A percentile compares a stretch with the other conserved stretches of the same genome.
phyloP scores from a whole-genome alignment of 2,797 vertebrate genomes.

The Cetoscarus ocellatus region DNA sequence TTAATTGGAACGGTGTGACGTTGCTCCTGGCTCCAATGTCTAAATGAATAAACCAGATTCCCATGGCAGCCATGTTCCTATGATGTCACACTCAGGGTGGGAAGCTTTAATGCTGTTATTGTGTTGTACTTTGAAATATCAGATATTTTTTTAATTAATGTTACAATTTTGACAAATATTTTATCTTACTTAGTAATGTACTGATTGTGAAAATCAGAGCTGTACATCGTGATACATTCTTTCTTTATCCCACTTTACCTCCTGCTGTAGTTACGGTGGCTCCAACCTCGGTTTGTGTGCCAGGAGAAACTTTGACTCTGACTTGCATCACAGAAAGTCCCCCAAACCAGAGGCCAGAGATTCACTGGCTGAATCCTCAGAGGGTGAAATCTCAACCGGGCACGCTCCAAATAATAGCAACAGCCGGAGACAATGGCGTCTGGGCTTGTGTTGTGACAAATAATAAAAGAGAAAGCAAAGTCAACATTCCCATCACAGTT shows the following conservation, averaged over 20 bases:
- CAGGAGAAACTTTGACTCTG: slow-evolving; percentile 14
- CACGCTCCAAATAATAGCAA: rapidly evolving
- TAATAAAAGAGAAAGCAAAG: rapidly evolving
- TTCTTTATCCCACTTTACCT: background rate
- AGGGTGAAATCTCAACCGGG: rapidly evolving
- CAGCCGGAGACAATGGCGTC: slow-evolving; percentile 36
- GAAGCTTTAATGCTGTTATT: too few relatives aligned
- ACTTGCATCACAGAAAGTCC: background rate
- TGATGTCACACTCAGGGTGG: too few relatives aligned
- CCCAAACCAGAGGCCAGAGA: rapidly evolving
- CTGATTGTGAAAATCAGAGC: too few relatives aligned
- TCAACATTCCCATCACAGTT: slow-evolving; percentile 43
- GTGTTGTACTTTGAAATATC: too few relatives aligned
- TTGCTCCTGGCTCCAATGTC: too few relatives aligned
- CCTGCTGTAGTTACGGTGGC: slow-evolving; percentile 27
- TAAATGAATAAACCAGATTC: too few relatives aligned
- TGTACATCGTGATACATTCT: background rate
- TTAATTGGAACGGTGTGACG: too few relatives aligned
- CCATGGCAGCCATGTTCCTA: too few relatives aligned
- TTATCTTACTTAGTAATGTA: too few relatives aligned
- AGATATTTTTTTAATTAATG: too few relatives aligned
- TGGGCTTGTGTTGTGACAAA: slow-evolving; percentile 69
- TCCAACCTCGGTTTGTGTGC: slow-evolving; percentile 5
- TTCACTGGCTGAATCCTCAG: slow-evolving; percentile 60
- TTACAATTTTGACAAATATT: too few relatives aligned